These are phyloP conservation scores for Drosophila testacea DNA, from an alignment of 2,888 invertebrate genomes.

Conservation along the genomic window DNA sequence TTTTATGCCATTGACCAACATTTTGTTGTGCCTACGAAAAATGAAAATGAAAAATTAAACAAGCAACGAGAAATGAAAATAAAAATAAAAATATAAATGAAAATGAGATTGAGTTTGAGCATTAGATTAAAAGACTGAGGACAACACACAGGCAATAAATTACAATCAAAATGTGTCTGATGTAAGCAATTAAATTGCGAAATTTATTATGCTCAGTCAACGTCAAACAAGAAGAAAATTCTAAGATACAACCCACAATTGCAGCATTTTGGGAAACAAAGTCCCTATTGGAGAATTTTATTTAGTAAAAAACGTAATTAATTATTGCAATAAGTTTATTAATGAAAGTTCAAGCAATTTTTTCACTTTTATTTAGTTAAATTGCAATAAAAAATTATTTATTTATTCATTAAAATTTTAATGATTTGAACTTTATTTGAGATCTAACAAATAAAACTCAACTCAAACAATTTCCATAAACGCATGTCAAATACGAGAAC, in stretches of 20 bases:
- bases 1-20: slow-evolving; percentile 72
- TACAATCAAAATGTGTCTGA: slow-evolving; percentile 67
- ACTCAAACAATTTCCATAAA: slow-evolving; percentile 45
- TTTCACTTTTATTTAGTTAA: background rate
- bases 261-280: background rate
- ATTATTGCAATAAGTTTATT: background rate
- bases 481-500: slow-evolving; percentile 2
- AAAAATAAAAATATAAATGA: slow-evolving; percentile 12
- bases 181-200: slow-evolving; percentile 76
- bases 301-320: slow-evolving; percentile 2
- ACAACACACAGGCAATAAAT: slow-evolving; percentile 68
- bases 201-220: slow-evolving; percentile 46
- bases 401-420: background rate
- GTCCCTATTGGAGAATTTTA: slow-evolving; percentile 4
- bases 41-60: slow-evolving; percentile 49
- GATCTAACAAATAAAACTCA: slow-evolving; percentile 3
- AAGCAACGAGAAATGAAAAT: slow-evolving; percentile 31
- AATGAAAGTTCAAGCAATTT: background rate
- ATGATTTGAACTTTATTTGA: background rate
- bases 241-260: slow-evolving; percentile 17
- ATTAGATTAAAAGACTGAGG: slow-evolving; percentile 49
- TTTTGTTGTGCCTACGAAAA: slow-evolving; percentile 41
- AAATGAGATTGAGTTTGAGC: slow-evolving; percentile 18
- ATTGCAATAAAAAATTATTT: no score
- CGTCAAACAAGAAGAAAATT: slow-evolving; percentile 30